Evolutionary conservation across 2,113 vertebrate genomes (phyloP), one percentile per base, ranked within the genome.

Genomic region (Neotragus moschatus): DNA sequence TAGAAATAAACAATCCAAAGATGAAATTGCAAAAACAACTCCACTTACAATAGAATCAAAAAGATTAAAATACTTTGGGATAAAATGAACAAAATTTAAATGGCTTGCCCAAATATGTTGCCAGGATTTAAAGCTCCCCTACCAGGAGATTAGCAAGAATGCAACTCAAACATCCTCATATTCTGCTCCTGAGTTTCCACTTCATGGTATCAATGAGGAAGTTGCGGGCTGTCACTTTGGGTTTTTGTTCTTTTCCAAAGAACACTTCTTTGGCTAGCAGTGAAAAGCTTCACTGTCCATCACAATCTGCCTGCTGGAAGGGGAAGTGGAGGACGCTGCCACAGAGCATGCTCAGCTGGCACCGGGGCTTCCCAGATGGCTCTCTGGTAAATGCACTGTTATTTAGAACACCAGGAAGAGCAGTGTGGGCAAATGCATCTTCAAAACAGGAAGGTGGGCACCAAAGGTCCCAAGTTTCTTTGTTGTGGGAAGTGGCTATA

Each of bases 161-260:
- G 16, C 10, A 93, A 89, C 45, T 96, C 82, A 58, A 25, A 21
- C 13, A 80, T 85, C 75, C 53, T 39, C 75, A 58, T 81, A 33
- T n/a, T 96, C 51, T 77, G 47, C 19, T 81, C 53, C n/a, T 11
- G 45, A 70, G 92, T 95, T 95, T 90, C 80, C 82, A 95, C 90
- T 91, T 90, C 88, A 45, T 70, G 43, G 23, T 70, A 63, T 94
- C 25, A 90, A 1, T 55, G 25, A 28, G 60, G 84, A 97, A 97
- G 91, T 89, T 89, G 53, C n/a, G 61, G 88, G 60, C 73, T 95
- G 93, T 58, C 88, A 19, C 63, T 87, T 88, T 26, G 36, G 13
- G 30, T 14, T 96, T 91, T 96, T 89, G 87, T 73, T 90, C 63
- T 77, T 93, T 94, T 55, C 51, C 45, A 80, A 61, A 77, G 70